These are phyloP conservation scores for Coelinius sp. DNA, from an alignment of 2,888 invertebrate species.

Conservation along the genomic window DNA sequence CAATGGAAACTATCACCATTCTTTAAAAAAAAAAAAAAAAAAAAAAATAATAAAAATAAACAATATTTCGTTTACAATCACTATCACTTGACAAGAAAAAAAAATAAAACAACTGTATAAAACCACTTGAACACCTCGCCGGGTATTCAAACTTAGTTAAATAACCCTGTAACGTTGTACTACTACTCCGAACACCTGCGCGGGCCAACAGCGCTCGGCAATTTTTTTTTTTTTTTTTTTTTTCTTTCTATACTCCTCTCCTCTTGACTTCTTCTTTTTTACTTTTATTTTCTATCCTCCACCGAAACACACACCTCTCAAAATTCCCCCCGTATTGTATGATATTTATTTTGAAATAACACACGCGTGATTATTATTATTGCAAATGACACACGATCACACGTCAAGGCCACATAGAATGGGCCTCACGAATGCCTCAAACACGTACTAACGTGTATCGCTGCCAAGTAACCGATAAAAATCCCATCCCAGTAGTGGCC, in stretches of 20 bases:
- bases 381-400: conserved; percentile 19
- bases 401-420: conserved; percentile 36
- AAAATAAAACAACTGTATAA: not conserved
- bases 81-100: conserved; percentile 42
- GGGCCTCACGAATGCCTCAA: conserved; percentile 39
- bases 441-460: conserved; percentile 42
- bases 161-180: conserved; percentile 54
- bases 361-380: conserved; percentile 12
- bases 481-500: conserved; percentile 37
- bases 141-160: conserved; percentile 59
- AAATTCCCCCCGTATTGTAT: not conserved
- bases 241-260: not conserved
- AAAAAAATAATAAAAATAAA: not conserved
- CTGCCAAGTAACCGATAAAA: conserved; percentile 45
- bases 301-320: conserved; percentile 21
- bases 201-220: conserved; percentile 35
- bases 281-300: conserved; percentile 12
- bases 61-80: conserved; percentile 38
- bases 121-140: not conserved
- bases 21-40: not conserved
- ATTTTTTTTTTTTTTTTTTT: conserved; percentile 15
- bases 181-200: conserved; percentile 35
- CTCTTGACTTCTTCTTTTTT: not conserved
- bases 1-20: conserved; percentile 26
- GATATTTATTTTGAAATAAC: not conserved